Evolutionary conservation across 2,888 invertebrate species (phyloP), one percentile per base, ranked within the genome.

Genomic region (Camptogramma bilineatum): DNA sequence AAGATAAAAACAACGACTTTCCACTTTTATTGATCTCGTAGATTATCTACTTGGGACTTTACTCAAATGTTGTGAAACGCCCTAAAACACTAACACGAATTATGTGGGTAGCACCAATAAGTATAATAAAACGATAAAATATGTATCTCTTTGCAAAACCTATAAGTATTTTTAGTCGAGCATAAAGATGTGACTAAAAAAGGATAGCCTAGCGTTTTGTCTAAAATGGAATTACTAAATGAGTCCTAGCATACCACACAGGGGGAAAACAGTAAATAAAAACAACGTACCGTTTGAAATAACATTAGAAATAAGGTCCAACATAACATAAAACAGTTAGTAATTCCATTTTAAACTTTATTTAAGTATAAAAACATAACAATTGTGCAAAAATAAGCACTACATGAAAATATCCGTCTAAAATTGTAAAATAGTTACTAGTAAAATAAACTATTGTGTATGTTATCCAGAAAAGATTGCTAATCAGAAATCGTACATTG

Each of bases 141-240:
- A n/a, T n/a, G n/a, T n/a, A n/a, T n/a, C n/a, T n/a, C n/a, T n/a
- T n/a, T n/a, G n/a, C n/a, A n/a, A n/a, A n/a, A n/a, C n/a, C n/a
- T n/a, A n/a, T n/a, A n/a, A n/a, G n/a, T n/a, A n/a, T n/a, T n/a
- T n/a, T n/a, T n/a, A n/a, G n/a, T n/a, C n/a, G n/a, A n/a, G n/a
- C n/a, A n/a, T n/a, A n/a, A n/a, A n/a, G n/a, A n/a, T n/a, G n/a
- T n/a, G n/a, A n/a, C n/a, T 17, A 7, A 19, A 47, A 21, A n/a
- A 2, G 13, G 9, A 34, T n/a, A 51, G 19, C 61, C 62, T 73
- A 72, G 70, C 63, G 4, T 28, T 59, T 7, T 4, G 52, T 67
- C 74, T 70, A 83, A 85, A 87, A 88, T 89, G 89, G 88, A 91
- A 91, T 90, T 81, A 91, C 88, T 84, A 83, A 82, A 74, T 70